These are phyloP conservation scores for Halcyon leucocephala DNA, from an alignment of 2,797 vertebrate genomes.

Conservation along the genomic window DNA sequence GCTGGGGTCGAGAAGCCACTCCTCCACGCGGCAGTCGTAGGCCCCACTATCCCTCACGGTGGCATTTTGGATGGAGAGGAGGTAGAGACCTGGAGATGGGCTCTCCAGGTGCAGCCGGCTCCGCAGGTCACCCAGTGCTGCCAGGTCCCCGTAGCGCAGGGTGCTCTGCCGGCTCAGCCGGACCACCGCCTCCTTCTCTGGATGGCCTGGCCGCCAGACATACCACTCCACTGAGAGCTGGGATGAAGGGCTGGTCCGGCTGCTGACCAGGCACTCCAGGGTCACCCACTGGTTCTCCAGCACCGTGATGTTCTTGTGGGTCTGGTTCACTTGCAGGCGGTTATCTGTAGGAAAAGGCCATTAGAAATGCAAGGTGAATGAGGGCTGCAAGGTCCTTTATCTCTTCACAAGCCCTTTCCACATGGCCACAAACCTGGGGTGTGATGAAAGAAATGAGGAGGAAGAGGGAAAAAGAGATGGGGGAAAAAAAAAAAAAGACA, in stretches of 20 bases:
- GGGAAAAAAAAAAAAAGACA: neutral
- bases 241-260: constrained; percentile 75
- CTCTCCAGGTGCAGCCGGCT: constrained; percentile 78
- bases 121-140: constrained; percentile 4
- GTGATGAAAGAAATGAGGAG: neutral
- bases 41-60: constrained; percentile 88
- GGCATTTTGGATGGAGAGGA: constrained; percentile 88
- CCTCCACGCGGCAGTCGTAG: constrained; percentile 81
- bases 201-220: constrained; percentile 73
- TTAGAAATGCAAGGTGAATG: neutral
- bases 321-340: constrained; percentile 79
- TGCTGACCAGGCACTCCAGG: constrained; percentile 79
- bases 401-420: neutral
- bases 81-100: constrained; percentile 68
- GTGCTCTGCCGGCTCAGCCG: constrained; percentile 73
- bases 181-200: constrained; percentile 70
- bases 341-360: constrained; percentile 63
- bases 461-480: neutral
- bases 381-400: neutral
- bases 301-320: constrained; percentile 76
- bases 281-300: constrained; percentile 80
- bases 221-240: constrained; percentile 82
- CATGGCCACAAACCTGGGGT: neutral
- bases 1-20: constrained; percentile 79
- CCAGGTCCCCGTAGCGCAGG: constrained; percentile 70